These are phyloP conservation scores for Phymatocera aterrima DNA, from an alignment of 2,888 invertebrate genomes.

Conservation along the genomic window DNA sequence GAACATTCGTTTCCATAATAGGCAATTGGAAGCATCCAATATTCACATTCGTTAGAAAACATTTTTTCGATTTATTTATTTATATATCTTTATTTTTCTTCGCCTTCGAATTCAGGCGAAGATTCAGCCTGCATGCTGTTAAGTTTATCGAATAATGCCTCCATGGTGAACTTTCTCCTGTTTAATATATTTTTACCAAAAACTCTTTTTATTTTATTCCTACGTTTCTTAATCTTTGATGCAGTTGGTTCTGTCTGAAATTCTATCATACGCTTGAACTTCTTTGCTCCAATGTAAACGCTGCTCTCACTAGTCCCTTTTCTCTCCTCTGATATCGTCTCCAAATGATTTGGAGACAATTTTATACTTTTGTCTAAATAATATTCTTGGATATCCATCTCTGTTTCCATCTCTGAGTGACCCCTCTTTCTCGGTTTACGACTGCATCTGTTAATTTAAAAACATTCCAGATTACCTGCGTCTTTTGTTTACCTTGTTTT, in stretches of 20 bases:
- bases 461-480: too few relatives aligned
- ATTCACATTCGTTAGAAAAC: too few relatives aligned
- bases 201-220: conserved; percentile 78
- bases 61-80: neutral
- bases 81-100: neutral
- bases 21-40: too few relatives aligned
- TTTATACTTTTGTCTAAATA: conserved; percentile 79
- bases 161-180: conserved; percentile 77
- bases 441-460: conserved; percentile 61
- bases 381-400: conserved; percentile 75
- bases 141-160: conserved; percentile 77
- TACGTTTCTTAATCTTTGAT: conserved; percentile 78
- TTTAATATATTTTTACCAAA: conserved; percentile 77
- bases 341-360: conserved; percentile 76
- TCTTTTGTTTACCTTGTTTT: too few relatives aligned
- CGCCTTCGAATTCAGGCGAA: conserved; percentile 27
- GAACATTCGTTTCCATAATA: too few relatives aligned
- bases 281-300: conserved; percentile 76
- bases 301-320: conserved; percentile 73
- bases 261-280: conserved; percentile 78
- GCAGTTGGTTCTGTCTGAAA: conserved; percentile 76
- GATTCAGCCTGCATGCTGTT: conserved; percentile 71
- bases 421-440: conserved; percentile 65
- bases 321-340: conserved; percentile 81
- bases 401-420: conserved; percentile 62